Evolutionary conservation across 2,888 invertebrate species (phyloP), one percentile per base, ranked within the genome.

Genomic region (Myopa testacea): DNA sequence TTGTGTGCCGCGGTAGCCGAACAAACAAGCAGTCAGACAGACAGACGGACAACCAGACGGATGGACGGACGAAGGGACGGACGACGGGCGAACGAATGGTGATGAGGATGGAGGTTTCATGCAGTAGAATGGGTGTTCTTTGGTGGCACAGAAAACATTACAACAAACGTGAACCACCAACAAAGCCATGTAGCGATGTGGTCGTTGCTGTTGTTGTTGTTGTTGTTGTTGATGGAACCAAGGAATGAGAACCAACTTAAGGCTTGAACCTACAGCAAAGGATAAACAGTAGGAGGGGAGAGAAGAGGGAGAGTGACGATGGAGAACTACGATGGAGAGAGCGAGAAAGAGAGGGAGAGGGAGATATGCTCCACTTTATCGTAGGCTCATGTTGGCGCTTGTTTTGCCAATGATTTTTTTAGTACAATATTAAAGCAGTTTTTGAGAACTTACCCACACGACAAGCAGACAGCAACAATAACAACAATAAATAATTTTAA

Each of bases 71-170:
- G 12, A 26, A 70, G 12, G 70, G 52, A n/a, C 12, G 52, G 37
- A 50, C 70, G 37, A 38, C 38, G 65, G 38, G 8, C 37, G 38
- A 38, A 34, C 14, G 38, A 6, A 14, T 4, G 37, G 14, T 8
- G 16, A 55, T 55, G 16, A 67, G n/a, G n/a, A 67, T 45, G n/a
- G 45, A 26, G 34, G 38, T 40, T 40, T 50, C 37, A 55, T 16
- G 12, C 16, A 12, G 16, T 38, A 14, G 45, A 40, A 62, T 40
- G 62, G 50, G 45, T 40, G 69, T 76, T 71, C 81, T 81, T 82
- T 81, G 80, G 81, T 82, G 82, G 82, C 80, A 80, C 79, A 80
- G 45, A 79, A 78, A 79, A 77, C 78, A 75, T 80, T 79, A 80
- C 81, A 80, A 80, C 78, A 76, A 78, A 79, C 68, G 76, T 72